These are phyloP conservation scores for Ptiloglossa arizonensis DNA, from an alignment of 1,140 invertebrate genomes.

Conservation along the genomic window DNA sequence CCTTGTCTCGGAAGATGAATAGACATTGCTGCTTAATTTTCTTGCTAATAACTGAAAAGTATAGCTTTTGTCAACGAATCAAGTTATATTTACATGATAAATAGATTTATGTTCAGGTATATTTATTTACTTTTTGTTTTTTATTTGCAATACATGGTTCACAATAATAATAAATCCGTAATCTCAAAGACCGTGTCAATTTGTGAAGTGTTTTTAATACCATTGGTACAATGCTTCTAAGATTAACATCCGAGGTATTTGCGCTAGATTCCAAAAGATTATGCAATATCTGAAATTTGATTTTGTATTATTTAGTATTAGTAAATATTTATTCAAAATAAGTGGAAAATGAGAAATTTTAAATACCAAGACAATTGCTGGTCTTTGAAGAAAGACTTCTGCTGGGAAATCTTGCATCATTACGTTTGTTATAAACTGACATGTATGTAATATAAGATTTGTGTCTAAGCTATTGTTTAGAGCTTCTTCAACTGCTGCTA, in stretches of 20 bases:
- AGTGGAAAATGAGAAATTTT: neutral
- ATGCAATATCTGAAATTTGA: constrained; percentile 71
- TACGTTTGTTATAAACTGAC: constrained; percentile 86
- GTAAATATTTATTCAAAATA: constrained; percentile 28
- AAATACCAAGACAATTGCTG: constrained; percentile 81
- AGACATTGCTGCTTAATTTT: constrained; percentile 63
- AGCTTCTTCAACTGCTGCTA: constrained; percentile 83
- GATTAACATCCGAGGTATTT: constrained; percentile 47
- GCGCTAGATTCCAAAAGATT: constrained; percentile 63
- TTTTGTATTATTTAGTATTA: constrained; percentile 27
- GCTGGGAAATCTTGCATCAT: constrained; percentile 87
- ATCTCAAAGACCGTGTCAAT: constrained; percentile 78
- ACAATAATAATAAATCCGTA: constrained; percentile 81
- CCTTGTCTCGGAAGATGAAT: constrained; percentile 63
- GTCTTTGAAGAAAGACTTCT: constrained; percentile 87
- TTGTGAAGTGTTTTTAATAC: constrained; percentile 79
- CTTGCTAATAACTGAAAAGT: constrained; percentile 60
- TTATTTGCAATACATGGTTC: constrained; percentile 81
- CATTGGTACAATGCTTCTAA: constrained; percentile 64
- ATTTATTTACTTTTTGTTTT: constrained; percentile 75
- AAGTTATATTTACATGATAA: neutral
- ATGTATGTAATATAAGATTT: constrained; percentile 81
- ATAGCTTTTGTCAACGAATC: constrained; percentile 4
- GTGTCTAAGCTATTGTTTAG: constrained; percentile 74
- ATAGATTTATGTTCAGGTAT: neutral